Evolutionary conservation across 2,113 vertebrate species (phyloP), one percentile per base, ranked within the genome.

Genomic region (Abramis brama): DNA sequence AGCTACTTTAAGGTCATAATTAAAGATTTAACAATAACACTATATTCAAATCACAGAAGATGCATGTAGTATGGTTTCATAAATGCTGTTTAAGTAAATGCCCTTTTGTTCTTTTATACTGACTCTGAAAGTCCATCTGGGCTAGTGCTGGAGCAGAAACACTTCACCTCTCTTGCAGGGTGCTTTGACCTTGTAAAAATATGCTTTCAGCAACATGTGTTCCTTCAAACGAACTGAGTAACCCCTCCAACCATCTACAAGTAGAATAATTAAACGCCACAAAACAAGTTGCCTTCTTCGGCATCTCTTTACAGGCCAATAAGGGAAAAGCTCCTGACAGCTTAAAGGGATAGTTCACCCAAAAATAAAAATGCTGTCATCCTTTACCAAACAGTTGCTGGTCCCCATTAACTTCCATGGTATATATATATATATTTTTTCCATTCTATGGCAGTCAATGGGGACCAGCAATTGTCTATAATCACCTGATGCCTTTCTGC

Each of bases 141-240:
- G 43, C 27, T 17, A 50, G n/a, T 75, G 73, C 45, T 75, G 12
- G 12, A 75, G n/a, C 6, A 50, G 73, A 75, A 75, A 50, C 45
- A 75, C 43, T 75, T 75, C 43, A 75, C 73, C 73, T 75, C 73
- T 76, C 73, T 50, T 76, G 73, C 25, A 27, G 70, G 70, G 70
- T 73, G 36, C 70, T 19, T 27, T 27, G 45, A 76, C 73, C 73
- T 47, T 52, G 73, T 76, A 76, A 50, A 50, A 76, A 75, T 45
- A 75, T 3, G 45, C 73, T 50, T 75, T 75, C 43, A 50, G 73
- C 45, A 76, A 52, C 73, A 76, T 76, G 73, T 47, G 73, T 52
- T 50, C 55, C 45, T 19, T 50, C 43, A 50, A 50, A 52, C 50
- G 73, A 76, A 76, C 73, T 5, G 43, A 75, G 43, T 27, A 47